phyloP scores from a whole-genome alignment of 2,797 vertebrate species.

The Crax fasciolata region DNA sequence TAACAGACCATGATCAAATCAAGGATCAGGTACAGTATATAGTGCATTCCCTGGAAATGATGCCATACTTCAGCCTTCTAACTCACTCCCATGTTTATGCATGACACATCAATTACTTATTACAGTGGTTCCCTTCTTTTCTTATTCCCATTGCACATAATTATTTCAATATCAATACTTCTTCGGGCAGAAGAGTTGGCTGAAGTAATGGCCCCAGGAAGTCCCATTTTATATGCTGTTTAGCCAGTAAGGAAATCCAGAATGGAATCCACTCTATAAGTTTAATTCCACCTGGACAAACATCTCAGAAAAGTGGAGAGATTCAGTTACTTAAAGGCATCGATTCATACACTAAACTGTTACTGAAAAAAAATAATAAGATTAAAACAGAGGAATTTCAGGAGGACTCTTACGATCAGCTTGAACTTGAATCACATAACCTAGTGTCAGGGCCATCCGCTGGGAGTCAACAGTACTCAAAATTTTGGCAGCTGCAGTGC shows the following conservation, averaged over 20 bases:
- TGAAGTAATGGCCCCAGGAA: not conserved
- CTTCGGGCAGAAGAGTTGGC: not conserved
- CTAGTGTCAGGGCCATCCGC: conserved; percentile 95
- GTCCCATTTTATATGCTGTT: not conserved
- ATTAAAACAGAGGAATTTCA: not conserved
- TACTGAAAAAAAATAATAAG: not conserved
- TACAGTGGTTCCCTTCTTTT: not conserved
- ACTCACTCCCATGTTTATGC: not conserved
- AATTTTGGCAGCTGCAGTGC: conserved; percentile 93
- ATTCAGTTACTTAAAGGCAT: not conserved
- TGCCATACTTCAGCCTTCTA: not conserved
- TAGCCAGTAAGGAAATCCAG: not conserved
- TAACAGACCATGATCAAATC: not conserved
- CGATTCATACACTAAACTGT: not conserved
- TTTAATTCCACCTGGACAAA: not conserved
- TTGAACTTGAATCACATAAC: conserved; percentile 96
- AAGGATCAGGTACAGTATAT: not conserved
- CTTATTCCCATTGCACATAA: not conserved
- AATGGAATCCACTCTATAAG: not conserved
- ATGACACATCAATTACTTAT: not conserved
- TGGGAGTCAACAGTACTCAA: conserved; percentile 97
- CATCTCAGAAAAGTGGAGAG: not conserved
- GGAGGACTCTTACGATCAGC: conserved; percentile 91
- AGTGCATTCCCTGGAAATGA: not conserved
- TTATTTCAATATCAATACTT: not conserved